Conservation (phyloP, 2,888 invertebrate genomes). For the Sericinus montela region DNA sequence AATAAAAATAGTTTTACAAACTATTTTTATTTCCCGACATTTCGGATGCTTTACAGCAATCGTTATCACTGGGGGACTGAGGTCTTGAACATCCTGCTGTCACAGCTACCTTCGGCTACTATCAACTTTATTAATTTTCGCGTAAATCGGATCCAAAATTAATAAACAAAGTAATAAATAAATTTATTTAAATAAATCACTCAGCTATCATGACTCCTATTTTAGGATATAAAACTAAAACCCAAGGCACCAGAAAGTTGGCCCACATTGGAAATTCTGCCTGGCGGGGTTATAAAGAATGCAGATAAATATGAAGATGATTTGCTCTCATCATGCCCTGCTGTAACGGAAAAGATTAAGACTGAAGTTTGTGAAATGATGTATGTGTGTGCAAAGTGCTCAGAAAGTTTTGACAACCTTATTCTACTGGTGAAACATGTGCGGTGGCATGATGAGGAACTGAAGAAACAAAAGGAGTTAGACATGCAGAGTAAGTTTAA, state of each 20-base stretch:
- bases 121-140: too few species aligned
- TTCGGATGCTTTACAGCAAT: too few species aligned
- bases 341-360: conserved; percentile 15
- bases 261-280: conserved; percentile 67
- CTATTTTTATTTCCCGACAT: too few species aligned
- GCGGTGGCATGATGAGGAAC: conserved; percentile 54
- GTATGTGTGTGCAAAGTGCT: conserved; percentile 67
- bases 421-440: conserved; percentile 63
- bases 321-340: conserved; percentile 15
- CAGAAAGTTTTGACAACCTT: conserved; percentile 54
- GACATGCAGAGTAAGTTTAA: conserved; percentile 18
- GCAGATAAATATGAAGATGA: conserved; percentile 38
- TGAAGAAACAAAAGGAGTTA: conserved; percentile 27
- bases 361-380: conserved; percentile 39
- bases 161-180: too few species aligned
- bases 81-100: too few species aligned
- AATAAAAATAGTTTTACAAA: too few species aligned
- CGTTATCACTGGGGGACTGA: too few species aligned
- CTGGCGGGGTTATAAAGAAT: conserved; percentile 63
- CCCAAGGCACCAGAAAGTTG: conserved; percentile 44
- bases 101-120: too few species aligned
- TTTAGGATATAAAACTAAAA: conserved; percentile 28
- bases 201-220: too few species aligned
- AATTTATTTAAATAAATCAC: too few species aligned
- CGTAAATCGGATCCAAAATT: too few species aligned